Conservation (phyloP, 2,797 vertebrate species). For the Macroramphosus scolopax region DNA sequence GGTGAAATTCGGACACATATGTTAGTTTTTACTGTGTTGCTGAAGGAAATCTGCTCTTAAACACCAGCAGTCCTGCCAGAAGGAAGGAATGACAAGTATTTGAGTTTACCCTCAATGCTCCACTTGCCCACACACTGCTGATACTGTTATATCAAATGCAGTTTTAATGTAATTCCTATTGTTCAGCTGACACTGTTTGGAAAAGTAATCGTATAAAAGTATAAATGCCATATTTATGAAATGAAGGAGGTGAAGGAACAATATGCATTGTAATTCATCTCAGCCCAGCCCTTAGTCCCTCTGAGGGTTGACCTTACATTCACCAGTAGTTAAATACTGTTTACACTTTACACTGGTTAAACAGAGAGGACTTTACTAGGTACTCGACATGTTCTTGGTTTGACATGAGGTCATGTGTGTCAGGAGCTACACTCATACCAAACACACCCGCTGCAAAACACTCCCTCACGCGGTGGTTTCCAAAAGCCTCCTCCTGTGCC, state of each 20-base stretch:
- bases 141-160: slow-evolving; percentile 21
- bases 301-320: slow-evolving; percentile 15
- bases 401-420: slow-evolving; percentile 45
- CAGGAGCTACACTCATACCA: slow-evolving; percentile 18
- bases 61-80: slow-evolving; percentile 30
- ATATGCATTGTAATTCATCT: slow-evolving; percentile 35
- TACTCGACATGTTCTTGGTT: slow-evolving; percentile 26
- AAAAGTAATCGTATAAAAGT: not conserved
- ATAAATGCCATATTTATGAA: not conserved
- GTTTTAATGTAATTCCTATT: slow-evolving; percentile 54
- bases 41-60: slow-evolving; percentile 17
- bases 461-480: slow-evolving; percentile 28
- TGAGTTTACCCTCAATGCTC: slow-evolving; percentile 10
- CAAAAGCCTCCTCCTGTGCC: slow-evolving; percentile 36
- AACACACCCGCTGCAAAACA: slow-evolving; percentile 26
- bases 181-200: slow-evolving; percentile 23
- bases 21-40: slow-evolving; percentile 10
- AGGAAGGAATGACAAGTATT: slow-evolving; percentile 38
- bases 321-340: slow-evolving; percentile 5
- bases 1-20: slow-evolving; percentile 1
- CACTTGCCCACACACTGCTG: not conserved
- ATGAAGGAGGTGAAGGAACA: slow-evolving; percentile 24
- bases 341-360: slow-evolving; percentile 27
- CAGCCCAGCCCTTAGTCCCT: slow-evolving; percentile 26
- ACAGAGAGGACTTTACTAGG: slow-evolving; percentile 7